phyloP scores from a whole-genome alignment of 2,797 vertebrate species.

The Ibycter americanus region DNA sequence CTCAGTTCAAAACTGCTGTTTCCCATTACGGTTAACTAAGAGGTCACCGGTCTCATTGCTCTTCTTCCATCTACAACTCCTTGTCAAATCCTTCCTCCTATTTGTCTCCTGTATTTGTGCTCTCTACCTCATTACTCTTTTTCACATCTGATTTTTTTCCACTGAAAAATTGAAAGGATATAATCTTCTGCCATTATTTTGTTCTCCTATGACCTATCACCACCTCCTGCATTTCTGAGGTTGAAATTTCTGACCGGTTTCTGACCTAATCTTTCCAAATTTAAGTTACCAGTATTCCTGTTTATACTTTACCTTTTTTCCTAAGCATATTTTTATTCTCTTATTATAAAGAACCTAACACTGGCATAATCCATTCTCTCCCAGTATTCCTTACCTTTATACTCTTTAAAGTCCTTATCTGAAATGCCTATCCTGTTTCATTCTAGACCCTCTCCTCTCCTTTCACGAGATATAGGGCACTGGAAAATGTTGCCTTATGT shows the following conservation, averaged over 20 bases:
- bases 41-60: neutral
- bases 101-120: neutral
- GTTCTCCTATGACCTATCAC: neutral
- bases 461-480: neutral
- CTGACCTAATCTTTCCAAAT: neutral
- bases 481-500: neutral
- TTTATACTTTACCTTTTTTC: neutral
- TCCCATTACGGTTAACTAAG: neutral
- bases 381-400: neutral
- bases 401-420: neutral
- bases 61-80: neutral
- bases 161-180: neutral
- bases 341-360: neutral
- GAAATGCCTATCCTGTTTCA: neutral
- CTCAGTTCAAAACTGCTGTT: neutral
- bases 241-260: neutral
- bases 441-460: neutral
- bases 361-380: neutral
- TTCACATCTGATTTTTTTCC: neutral
- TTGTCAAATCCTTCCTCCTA: neutral
- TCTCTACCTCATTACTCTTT: neutral
- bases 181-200: neutral
- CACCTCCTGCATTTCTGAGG: neutral
- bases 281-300: neutral
- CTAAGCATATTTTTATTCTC: neutral